A percentile compares a stretch with the other conserved stretches of the same genome.
phyloP scores from a whole-genome alignment of 1,140 invertebrate species.

The Drosophila novamexicana region DNA sequence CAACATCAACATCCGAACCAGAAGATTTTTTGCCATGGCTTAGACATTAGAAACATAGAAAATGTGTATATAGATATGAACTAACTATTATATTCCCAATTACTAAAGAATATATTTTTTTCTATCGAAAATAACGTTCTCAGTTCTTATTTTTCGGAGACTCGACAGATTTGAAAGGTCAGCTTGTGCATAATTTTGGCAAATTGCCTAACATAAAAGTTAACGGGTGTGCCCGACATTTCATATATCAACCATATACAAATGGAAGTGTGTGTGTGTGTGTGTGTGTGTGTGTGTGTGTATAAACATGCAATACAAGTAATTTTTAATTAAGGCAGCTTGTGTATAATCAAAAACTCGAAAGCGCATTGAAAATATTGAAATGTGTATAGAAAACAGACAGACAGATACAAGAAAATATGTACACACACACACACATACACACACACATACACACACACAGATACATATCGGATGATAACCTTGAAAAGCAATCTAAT shows the following conservation, averaged over 20 bases:
- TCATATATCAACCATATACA: slow-evolving; percentile 22
- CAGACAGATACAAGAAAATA: slow-evolving; percentile 2
- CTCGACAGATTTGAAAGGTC: slow-evolving; percentile 35
- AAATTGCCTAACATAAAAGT: slow-evolving; percentile 54
- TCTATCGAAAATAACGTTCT: slow-evolving; percentile 1
- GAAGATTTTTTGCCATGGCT: no score
- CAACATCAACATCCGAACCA: no score
- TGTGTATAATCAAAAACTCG: slow-evolving; percentile 35
- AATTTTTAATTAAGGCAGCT: slow-evolving; percentile 47
- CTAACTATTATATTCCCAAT: neutral
- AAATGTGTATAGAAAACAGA: slow-evolving; percentile 16
- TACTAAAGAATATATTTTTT: slow-evolving; percentile 6
- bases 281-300: neutral
- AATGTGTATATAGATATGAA: neutral
- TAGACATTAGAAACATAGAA: no score
- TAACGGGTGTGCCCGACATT: slow-evolving; percentile 53
- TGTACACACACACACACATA: neutral
- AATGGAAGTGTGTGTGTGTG: slow-evolving; percentile 9
- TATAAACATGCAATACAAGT: slow-evolving; percentile 41
- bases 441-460: neutral
- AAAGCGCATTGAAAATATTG: slow-evolving; percentile 39
- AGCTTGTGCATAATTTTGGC: slow-evolving; percentile 54
- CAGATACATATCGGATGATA: slow-evolving; percentile 11
- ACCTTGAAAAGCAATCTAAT: slow-evolving; percentile 43
- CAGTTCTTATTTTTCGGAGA: slow-evolving; percentile 4